Evolutionary conservation across 2,888 invertebrate species (phyloP).

Genomic region (Caradrina clavipalpis): DNA sequence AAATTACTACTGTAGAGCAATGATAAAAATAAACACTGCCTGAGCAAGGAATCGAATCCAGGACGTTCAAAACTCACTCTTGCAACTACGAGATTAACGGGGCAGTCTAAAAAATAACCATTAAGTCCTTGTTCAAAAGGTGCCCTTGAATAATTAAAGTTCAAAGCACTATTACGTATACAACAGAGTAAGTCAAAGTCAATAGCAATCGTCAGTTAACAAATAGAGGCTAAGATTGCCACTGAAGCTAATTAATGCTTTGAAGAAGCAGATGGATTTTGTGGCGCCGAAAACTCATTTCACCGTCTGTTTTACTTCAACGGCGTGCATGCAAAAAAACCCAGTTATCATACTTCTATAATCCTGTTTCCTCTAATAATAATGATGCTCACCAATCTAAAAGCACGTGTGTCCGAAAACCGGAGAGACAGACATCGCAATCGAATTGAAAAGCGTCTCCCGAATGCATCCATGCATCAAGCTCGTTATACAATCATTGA

Average conservation of each 20-base stretch:
- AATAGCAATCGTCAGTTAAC: slow-evolving; percentile 62
- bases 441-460: slow-evolving; percentile 65
- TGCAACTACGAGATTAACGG: no score
- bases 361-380: neutral
- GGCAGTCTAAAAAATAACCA: no score
- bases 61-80: no score
- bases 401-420: slow-evolving; percentile 46
- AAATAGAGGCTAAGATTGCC: slow-evolving; percentile 66
- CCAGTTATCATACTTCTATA: no score
- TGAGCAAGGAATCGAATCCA: no score
- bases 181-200: slow-evolving; percentile 48
- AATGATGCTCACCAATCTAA: slow-evolving; percentile 6
- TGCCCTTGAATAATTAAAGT: slow-evolving; percentile 38
- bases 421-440: slow-evolving; percentile 62
- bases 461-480: slow-evolving; percentile 57
- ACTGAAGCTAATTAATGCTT: slow-evolving; percentile 74
- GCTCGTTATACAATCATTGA: slow-evolving; percentile 60
- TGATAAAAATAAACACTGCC: no score
- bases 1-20: no score
- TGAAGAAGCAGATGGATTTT: slow-evolving; percentile 71
- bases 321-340: no score
- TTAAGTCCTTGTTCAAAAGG: slow-evolving; percentile 8
- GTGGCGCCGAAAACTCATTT: slow-evolving; percentile 80
- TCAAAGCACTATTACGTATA: slow-evolving; percentile 41
- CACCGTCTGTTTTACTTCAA: slow-evolving; percentile 83